Percentiles rank a stretch among this genome's conserved stretches.
Evolutionary conservation across 2,113 vertebrate genomes (phyloP).

Genomic region (Circaetus cinerascens): DNA sequence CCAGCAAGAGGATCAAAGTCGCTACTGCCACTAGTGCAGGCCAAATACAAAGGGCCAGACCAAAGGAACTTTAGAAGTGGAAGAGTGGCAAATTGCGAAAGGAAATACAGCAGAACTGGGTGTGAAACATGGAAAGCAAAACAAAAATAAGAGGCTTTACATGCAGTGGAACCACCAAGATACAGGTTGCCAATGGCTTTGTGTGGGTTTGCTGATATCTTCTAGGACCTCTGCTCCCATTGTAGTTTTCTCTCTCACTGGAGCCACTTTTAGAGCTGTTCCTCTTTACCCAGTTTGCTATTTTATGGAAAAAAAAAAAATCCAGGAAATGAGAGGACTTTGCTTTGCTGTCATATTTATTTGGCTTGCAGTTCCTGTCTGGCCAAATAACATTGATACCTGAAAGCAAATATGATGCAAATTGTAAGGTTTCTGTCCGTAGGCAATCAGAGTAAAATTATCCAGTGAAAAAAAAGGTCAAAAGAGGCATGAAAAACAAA

Average conservation of each 20-base stretch:
- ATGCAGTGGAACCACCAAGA: background rate
- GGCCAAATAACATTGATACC: background rate
- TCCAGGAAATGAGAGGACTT: background rate
- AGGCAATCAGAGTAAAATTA: background rate
- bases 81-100: background rate
- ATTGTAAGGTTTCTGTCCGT: background rate
- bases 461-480: background rate
- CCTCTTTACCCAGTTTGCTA: background rate
- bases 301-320: background rate
- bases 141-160: background rate
- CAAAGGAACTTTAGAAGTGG: background rate
- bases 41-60: background rate
- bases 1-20: background rate
- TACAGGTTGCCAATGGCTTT: background rate
- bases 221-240: background rate
- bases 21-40: background rate
- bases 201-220: background rate
- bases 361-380: background rate
- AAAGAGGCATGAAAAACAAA: background rate
- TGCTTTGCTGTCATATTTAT: background rate
- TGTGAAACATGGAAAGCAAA: background rate
- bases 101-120: background rate
- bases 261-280: background rate
- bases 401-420: background rate
- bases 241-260: background rate